Evolutionary conservation across 2,113 vertebrate genomes (phyloP).

Genomic region (Carlito syrichta): DNA sequence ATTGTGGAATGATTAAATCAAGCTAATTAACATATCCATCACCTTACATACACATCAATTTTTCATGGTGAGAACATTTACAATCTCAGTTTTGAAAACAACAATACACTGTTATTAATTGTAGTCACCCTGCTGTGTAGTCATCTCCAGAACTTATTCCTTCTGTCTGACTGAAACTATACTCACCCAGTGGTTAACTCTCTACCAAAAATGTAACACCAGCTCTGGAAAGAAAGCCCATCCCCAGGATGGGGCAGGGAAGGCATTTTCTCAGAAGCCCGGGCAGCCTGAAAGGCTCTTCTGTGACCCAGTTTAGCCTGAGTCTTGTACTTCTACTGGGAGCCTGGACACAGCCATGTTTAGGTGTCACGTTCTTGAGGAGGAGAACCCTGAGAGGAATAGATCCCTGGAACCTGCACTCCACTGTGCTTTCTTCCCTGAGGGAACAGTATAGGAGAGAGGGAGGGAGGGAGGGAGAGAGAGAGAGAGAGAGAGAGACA

Average conservation of each 20-base stretch:
- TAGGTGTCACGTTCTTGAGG: not conserved
- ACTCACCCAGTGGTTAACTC: not conserved
- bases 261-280: not conserved
- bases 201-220: not conserved
- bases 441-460: not conserved
- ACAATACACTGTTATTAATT: not conserved
- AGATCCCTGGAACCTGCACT: not conserved
- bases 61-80: not conserved
- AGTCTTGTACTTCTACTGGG: not conserved
- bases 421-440: fast-evolving
- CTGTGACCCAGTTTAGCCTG: not conserved
- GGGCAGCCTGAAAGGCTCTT: no score
- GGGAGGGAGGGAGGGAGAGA: no score
- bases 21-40: not conserved
- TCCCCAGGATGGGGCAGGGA: not conserved
- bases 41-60: not conserved
- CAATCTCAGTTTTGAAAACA: not conserved
- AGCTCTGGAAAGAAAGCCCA: not conserved
- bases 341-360: not conserved
- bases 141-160: not conserved
- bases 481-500: no score
- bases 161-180: not conserved
- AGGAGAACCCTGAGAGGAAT: not conserved
- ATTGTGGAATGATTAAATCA: not conserved
- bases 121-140: not conserved